phyloP scores from a whole-genome alignment of 2,888 invertebrate genomes.

The Gonocerus acuteangulatus region DNA sequence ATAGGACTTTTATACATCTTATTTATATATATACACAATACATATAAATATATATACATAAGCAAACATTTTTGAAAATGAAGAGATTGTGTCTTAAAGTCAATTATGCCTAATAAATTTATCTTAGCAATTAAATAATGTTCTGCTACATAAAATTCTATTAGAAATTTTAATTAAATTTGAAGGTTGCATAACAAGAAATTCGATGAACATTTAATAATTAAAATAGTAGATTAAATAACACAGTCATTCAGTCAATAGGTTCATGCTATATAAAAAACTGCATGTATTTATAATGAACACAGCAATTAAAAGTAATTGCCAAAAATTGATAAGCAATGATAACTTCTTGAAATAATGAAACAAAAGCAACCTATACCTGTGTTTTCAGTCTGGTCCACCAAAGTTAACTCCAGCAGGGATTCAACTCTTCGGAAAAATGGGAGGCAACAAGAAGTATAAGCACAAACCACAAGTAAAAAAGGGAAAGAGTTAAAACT shows the following conservation, averaged over 20 bases:
- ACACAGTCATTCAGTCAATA: slow-evolving; percentile 21
- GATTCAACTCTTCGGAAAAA: too few species aligned
- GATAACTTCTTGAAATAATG: too few species aligned
- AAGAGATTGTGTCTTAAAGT: background rate
- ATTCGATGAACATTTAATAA: slow-evolving; percentile 13
- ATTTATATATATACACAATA: slow-evolving; percentile 21
- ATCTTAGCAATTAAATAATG: background rate
- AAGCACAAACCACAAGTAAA: too few species aligned
- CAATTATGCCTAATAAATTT: background rate
- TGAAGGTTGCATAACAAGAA: slow-evolving; percentile 3
- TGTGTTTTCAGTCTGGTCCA: too few species aligned
- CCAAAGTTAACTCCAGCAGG: too few species aligned
- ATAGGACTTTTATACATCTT: slow-evolving; percentile 19
- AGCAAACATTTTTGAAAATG: slow-evolving; percentile 11
- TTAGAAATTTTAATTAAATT: background rate
- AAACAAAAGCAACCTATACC: too few species aligned
- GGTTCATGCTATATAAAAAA: slow-evolving; percentile 11
- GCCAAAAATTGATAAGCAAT: too few species aligned
- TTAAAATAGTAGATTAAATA: slow-evolving; percentile 1
- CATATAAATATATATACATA: slow-evolving; percentile 22
- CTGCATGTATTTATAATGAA: slow-evolving; percentile 14
- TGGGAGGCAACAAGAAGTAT: too few species aligned
- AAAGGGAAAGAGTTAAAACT: too few species aligned
- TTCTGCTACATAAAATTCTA: slow-evolving; percentile 4
- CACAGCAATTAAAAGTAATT: too few species aligned